Percentiles rank a stretch among this genome's conserved stretches.
These are phyloP conservation scores for Enteromius anoplus DNA, from an alignment of 2,797 vertebrate genomes.

Conservation along the genomic window DNA sequence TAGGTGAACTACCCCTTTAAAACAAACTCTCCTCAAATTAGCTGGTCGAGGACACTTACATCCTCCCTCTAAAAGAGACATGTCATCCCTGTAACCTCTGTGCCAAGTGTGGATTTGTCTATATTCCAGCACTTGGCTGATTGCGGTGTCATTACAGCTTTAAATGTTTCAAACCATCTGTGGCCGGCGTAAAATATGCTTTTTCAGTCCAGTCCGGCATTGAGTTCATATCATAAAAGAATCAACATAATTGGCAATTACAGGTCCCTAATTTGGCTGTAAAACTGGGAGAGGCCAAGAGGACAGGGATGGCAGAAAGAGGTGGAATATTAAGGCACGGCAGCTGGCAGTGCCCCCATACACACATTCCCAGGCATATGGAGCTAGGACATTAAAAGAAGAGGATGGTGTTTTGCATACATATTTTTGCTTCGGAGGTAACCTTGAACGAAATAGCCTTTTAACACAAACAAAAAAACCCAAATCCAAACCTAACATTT, in stretches of 20 bases:
- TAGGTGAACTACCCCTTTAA: not conserved
- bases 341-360: constrained; percentile 63
- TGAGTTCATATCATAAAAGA: constrained; percentile 66
- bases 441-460: constrained; percentile 60
- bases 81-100: constrained; percentile 57
- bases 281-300: constrained; percentile 69
- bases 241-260: constrained; percentile 69
- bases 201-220: constrained; percentile 63
- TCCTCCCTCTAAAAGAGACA: constrained; percentile 48
- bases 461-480: not conserved
- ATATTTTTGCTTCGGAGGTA: constrained; percentile 60
- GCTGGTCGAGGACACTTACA: constrained; percentile 28
- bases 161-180: constrained; percentile 64
- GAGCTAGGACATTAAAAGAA: constrained; percentile 61
- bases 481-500: not conserved
- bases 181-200: constrained; percentile 65
- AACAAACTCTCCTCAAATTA: constrained; percentile 39
- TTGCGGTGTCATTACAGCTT: constrained; percentile 59
- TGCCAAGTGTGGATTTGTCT: constrained; percentile 48
- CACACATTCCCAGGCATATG: constrained; percentile 61
- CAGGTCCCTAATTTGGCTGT: constrained; percentile 65
- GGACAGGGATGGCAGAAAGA: constrained; percentile 64
- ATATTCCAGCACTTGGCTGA: constrained; percentile 58
- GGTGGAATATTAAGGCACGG: constrained; percentile 62
- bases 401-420: constrained; percentile 57